Evolutionary conservation across 35 echinoderm and acorn worm genomes (phyloP), one percentile per base, ranked within the genome.

Genomic region (Diadema setosum): DNA sequence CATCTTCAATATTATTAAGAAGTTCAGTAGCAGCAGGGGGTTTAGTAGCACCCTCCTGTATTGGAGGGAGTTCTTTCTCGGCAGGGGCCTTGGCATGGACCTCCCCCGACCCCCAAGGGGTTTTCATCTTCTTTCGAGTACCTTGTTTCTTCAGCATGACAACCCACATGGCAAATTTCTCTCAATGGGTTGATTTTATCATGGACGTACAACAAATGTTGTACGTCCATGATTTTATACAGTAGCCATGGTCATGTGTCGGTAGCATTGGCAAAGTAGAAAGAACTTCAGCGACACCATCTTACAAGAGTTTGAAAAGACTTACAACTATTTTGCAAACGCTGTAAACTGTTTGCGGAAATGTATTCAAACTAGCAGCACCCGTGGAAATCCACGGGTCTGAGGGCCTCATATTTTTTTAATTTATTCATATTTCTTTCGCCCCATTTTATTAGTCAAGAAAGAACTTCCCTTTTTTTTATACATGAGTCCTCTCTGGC

Each of bases 171-270:
- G 65, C 65, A 70, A 70, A 70, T 23, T 70, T 4, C 5, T 70
- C 65, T 70, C 65, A 70, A 70, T 70, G 65, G 34, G 65, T 70
- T 34, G 65, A 70, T 70, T 70, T n/a, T n/a, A n/a, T n/a, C n/a
- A n/a, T n/a, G n/a, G n/a, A n/a, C n/a, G n/a, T n/a, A n/a, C n/a
- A n/a, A n/a, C n/a, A n/a, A n/a, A n/a, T n/a, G n/a, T n/a, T n/a
- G n/a, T n/a, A n/a, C n/a, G n/a, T n/a, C n/a, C n/a, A n/a, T n/a
- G n/a, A n/a, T n/a, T n/a, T 70, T 70, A 70, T 29, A 70, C 0
- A 70, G 65, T 25, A 70, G 37, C 0, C 65, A 36, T 70, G 65
- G 30, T 70, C 65, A 32, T 29, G 65, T 70, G 65, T 70, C 65
- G 17, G 5, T 70, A 70, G 65, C 65, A 70, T 70, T 70, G 65